Evolutionary conservation across 2,888 invertebrate species (phyloP), one percentile per base, ranked within the genome.

Genomic region (Loripinus fragilis): DNA sequence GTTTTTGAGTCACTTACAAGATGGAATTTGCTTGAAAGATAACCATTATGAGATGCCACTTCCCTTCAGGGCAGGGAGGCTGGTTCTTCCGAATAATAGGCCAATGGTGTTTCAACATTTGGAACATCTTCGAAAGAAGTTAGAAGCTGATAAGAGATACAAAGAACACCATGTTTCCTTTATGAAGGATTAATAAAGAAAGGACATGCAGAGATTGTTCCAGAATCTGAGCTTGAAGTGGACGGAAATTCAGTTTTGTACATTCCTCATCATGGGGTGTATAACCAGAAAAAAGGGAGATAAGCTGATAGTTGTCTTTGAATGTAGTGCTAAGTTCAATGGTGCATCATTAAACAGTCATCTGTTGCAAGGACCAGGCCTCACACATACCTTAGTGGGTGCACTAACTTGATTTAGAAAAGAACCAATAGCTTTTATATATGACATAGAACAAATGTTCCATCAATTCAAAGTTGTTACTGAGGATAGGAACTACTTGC

Each of bases 401-500:
- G 77, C 79, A 7, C 55, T 82, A 15, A 45, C 48, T n/a, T 42
- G 78, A 23, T 85, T 80, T 35, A 33, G 78, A 15, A 7, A 82
- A n/a, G 74, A 80, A 33, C 41, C 52, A 25, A 25, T 81, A 20
- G 79, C 83, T 10, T 23, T 81, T 20, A 67, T 71, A 20, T 75
- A 80, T 28, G 81, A 84, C 55, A 71, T 85, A n/a, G 80, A 84
- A 52, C 30, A 41, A 3, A 85, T 85, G 79, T 83, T 81, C 68
- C 73, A 79, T 23, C 71, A 76, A 33, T 72, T 83, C 25, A n/a
- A 10, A 0, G 81, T 85, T 0, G n/a, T 48, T 17, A 20, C 7
- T 20, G n/a, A 38, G 10, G 77, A 83, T 42, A 35, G 67, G 33
- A 71, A 78, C 25, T 78, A 71, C 30, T 38, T 75, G 3, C 23